A percentile compares a stretch with the other conserved stretches of the same genome.
These are phyloP conservation scores for Notolabrus celidotus DNA, from an alignment of 2,797 vertebrate genomes.

Conservation along the genomic window DNA sequence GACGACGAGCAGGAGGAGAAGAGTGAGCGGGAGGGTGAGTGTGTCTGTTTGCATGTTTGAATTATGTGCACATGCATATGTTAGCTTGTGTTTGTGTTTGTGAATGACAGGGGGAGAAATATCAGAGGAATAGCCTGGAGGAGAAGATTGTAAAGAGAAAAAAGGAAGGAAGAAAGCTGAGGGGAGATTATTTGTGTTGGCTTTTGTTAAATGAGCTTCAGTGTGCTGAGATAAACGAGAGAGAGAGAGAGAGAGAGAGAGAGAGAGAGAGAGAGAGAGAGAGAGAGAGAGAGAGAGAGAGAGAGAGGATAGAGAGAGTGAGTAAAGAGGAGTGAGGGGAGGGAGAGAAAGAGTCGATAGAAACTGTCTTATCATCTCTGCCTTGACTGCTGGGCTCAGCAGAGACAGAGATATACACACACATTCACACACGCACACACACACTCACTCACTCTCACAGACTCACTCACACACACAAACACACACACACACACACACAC, in stretches of 20 bases:
- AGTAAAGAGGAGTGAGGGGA: conserved; percentile 41
- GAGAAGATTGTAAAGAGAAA: conserved; percentile 52
- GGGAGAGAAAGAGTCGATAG: conserved; percentile 73
- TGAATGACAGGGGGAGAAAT: conserved; percentile 47
- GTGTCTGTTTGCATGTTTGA: conserved; percentile 72
- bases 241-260: conserved; percentile 30
- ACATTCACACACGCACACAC: conserved; percentile 36
- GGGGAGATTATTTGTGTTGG: conserved; percentile 68
- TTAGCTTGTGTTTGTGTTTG: conserved; percentile 44
- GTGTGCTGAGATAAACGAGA: conserved; percentile 66
- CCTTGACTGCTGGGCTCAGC: conserved; percentile 81
- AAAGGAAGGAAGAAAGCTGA: conserved; percentile 61
- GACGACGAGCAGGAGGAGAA: conserved; percentile 74
- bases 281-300: conserved; percentile 64
- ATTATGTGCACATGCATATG: conserved; percentile 74
- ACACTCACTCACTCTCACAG: conserved; percentile 30
- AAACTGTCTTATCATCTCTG: conserved; percentile 82
- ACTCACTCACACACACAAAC: conserved; percentile 29
- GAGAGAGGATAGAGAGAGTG: conserved; percentile 49
- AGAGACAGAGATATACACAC: conserved; percentile 60
- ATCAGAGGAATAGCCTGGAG: conserved; percentile 49
- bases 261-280: background rate
- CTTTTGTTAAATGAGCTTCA: conserved; percentile 77
- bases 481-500: background rate
- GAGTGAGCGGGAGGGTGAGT: conserved; percentile 81